A percentile compares a stretch with the other conserved stretches of the same genome.
Evolutionary conservation across 1,140 invertebrate genomes (phyloP).

Genomic region (Drosophila sp.): DNA sequence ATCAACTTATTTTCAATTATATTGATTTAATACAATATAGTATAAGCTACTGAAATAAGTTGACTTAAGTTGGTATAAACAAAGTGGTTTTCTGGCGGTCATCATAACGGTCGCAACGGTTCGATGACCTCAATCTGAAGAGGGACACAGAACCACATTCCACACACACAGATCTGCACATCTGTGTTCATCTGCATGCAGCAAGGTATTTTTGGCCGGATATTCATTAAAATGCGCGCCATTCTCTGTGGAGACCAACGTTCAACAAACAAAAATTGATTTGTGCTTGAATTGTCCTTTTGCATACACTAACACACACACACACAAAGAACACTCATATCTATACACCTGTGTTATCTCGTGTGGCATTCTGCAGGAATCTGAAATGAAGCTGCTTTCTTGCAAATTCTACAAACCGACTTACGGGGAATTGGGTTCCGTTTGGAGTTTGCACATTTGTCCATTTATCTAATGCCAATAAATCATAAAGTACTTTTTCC

Average conservation of each 20-base stretch:
- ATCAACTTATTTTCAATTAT: too few relatives aligned
- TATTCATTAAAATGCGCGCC: slow-evolving; percentile 59
- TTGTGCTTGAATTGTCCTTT: slow-evolving; percentile 71
- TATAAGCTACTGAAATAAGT: too few relatives aligned
- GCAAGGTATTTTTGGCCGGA: slow-evolving; percentile 31
- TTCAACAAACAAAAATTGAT: slow-evolving; percentile 54
- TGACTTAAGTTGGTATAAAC: slow-evolving; percentile 47
- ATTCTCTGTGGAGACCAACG: neutral
- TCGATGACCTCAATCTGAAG: slow-evolving; percentile 39
- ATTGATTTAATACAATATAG: too few relatives aligned
- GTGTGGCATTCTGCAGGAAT: slow-evolving; percentile 35
- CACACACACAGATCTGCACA: slow-evolving; percentile 34
- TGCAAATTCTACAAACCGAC: slow-evolving; percentile 45
- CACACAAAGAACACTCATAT: slow-evolving; percentile 24
- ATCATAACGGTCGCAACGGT: slow-evolving; percentile 34
- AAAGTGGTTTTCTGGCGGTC: slow-evolving; percentile 32
- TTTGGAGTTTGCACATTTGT: slow-evolving; percentile 24
- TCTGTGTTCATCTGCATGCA: slow-evolving; percentile 59
- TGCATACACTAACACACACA: slow-evolving; percentile 25
- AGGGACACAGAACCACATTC: slow-evolving; percentile 9
- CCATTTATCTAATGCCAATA: slow-evolving; percentile 56
- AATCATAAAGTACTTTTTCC: slow-evolving; percentile 69
- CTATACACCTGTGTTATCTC: slow-evolving; percentile 50
- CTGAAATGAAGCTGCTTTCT: neutral
- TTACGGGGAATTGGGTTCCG: slow-evolving; percentile 35